Evolutionary conservation across 2,797 vertebrate species (phyloP).

Genomic region (Taeniopygia guttata): DNA sequence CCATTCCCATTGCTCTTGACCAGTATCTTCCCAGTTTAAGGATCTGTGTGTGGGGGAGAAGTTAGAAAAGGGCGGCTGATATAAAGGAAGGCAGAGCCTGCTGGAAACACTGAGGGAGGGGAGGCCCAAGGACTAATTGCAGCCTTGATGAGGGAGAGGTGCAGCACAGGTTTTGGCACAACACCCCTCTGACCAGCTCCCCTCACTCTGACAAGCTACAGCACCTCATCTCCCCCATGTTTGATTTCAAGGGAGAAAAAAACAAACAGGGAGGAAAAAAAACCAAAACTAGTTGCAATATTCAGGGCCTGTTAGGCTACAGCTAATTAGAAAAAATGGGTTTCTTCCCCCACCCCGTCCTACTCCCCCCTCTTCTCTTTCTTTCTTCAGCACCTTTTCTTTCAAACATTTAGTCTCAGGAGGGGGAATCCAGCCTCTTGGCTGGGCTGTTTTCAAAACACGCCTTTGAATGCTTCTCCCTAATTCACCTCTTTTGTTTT

Average conservation of each 20-base stretch:
- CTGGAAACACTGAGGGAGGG: not conserved
- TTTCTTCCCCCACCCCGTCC: constrained; percentile 78
- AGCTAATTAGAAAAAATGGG: constrained; percentile 98
- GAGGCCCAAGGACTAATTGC: not conserved
- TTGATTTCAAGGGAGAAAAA: not conserved
- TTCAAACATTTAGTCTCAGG: constrained; percentile 86
- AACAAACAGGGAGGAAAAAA: accelerated
- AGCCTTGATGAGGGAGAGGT: not conserved
- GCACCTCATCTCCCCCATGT: constrained; percentile 60
- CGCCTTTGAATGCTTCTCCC: constrained; percentile 92
- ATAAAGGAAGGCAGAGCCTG: not conserved
- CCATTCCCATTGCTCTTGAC: not conserved
- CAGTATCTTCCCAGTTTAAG: not conserved
- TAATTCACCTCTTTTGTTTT: constrained; percentile 98
- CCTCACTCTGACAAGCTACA: constrained; percentile 77
- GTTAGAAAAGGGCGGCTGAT: not conserved
- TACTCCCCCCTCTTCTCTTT: constrained; percentile 70
- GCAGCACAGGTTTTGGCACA: constrained; percentile 62
- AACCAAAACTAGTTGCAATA: constrained; percentile 81
- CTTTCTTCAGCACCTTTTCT: constrained; percentile 85
- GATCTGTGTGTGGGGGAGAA: not conserved
- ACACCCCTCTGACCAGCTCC: not conserved
- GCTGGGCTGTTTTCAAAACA: constrained; percentile 99
- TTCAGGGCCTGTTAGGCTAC: constrained; percentile 88
- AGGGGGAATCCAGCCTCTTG: constrained; percentile 89